These are phyloP conservation scores for Chanos chanos DNA, from an alignment of 2,797 vertebrate genomes.

Conservation along the genomic window DNA sequence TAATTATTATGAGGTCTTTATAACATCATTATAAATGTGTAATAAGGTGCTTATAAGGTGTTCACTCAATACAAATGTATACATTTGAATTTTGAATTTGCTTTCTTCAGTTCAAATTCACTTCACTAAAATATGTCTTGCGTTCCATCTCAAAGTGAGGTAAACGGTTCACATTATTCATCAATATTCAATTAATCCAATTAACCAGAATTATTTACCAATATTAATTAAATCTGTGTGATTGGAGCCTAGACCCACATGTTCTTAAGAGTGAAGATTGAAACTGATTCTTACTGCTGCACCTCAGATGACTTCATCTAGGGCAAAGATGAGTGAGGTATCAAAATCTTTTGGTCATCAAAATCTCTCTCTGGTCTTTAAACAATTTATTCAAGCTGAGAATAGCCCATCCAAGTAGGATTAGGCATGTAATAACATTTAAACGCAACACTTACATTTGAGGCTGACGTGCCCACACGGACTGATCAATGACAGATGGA, in stretches of 20 bases:
- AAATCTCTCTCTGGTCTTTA: constrained; percentile 71
- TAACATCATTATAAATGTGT: no score
- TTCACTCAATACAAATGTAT: no score
- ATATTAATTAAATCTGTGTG: constrained; percentile 29
- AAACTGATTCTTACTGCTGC: constrained; percentile 16
- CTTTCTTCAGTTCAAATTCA: no score
- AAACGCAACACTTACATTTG: constrained; percentile 66
- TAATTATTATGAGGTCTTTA: no score
- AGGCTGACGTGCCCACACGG: constrained; percentile 13
- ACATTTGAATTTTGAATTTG: no score
- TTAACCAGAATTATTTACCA: no score
- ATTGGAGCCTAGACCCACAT: constrained; percentile 59
- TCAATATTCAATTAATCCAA: no score
- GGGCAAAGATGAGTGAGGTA: constrained; percentile 65
- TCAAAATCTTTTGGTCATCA: no score
- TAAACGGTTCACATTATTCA: constrained; percentile 36
- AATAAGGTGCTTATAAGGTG: no score
- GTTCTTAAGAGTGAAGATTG: constrained; percentile 6
- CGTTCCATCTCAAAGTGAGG: no score
- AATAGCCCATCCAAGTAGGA: constrained; percentile 60
- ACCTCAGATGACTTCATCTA: constrained; percentile 56
- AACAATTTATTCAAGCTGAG: constrained; percentile 72
- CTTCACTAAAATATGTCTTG: no score
- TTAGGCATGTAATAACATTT: constrained; percentile 76
- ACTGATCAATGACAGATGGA: constrained; percentile 15